Conservation (phyloP, 2,797 vertebrate species). For the Discoglossus pictus region DNA sequence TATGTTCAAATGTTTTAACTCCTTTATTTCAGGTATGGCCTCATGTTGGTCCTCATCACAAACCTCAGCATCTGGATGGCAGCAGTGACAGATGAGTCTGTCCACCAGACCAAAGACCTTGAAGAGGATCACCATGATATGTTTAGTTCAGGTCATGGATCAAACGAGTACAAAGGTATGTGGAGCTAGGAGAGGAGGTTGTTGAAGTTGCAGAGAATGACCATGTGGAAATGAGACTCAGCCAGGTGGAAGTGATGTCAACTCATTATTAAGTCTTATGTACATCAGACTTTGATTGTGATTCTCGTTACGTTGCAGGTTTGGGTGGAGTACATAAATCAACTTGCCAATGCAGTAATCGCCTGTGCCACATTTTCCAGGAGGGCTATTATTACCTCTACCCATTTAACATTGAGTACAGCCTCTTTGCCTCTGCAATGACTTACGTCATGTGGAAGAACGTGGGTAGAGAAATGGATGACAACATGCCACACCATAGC, state of each 20-base stretch:
- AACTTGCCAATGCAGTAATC: slow-evolving; percentile 75
- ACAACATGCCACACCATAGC: slow-evolving; percentile 60
- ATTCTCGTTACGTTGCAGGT: slow-evolving; percentile 18
- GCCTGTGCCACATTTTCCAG: slow-evolving; percentile 80
- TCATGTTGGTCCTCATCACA: slow-evolving; percentile 88
- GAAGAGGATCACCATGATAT: background rate
- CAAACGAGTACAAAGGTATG: slow-evolving; percentile 25
- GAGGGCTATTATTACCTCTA: slow-evolving; percentile 89
- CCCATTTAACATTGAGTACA: slow-evolving; percentile 97
- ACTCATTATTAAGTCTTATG: too few relatives aligned
- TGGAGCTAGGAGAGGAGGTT: background rate
- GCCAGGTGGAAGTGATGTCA: too few relatives aligned
- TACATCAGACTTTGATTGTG: too few relatives aligned
- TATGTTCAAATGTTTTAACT: slow-evolving; percentile 1
- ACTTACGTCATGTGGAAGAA: slow-evolving; percentile 98
- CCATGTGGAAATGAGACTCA: too few relatives aligned
- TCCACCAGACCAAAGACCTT: slow-evolving; percentile 74
- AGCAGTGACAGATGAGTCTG: slow-evolving; percentile 85
- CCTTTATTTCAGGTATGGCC: slow-evolving; percentile 82
- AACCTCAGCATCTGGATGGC: slow-evolving; percentile 91
- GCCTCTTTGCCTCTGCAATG: slow-evolving; percentile 93
- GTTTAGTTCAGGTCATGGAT: background rate
- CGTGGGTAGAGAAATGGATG: slow-evolving; percentile 76
- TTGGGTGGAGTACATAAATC: slow-evolving; percentile 27
- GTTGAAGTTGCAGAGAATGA: background rate